phyloP scores from a whole-genome alignment of 2,888 invertebrate species.

The Pseudococcus longispinus region DNA sequence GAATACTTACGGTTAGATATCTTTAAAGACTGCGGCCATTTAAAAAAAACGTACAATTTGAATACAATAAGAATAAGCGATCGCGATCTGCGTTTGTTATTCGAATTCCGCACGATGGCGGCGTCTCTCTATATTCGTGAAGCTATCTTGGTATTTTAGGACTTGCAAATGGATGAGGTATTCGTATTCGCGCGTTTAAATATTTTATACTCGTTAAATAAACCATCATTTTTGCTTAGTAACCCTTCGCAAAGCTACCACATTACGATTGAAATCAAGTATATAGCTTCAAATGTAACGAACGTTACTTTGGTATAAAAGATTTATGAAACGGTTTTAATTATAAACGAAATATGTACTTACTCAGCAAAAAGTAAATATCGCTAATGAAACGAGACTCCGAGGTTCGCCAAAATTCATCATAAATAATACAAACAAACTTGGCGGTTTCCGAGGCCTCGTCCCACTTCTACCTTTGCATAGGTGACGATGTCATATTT shows the following conservation, averaged over 20 bases:
- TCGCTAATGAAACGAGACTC: background rate
- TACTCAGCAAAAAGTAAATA: background rate
- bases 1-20: background rate
- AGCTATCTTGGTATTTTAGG: background rate
- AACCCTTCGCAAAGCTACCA: background rate
- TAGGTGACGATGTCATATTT: background rate
- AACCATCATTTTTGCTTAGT: background rate
- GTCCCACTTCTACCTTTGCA: background rate
- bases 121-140: background rate
- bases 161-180: background rate
- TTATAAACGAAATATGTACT: background rate
- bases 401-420: background rate
- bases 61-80: background rate
- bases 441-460: background rate
- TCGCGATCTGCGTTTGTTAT: background rate
- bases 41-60: background rate
- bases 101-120: background rate
- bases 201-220: constrained; percentile 1
- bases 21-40: background rate
- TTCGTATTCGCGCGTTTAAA: background rate
- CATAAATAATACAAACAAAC: background rate
- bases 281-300: background rate
- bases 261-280: background rate
- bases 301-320: background rate
- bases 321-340: constrained; percentile 8